phyloP scores from a whole-genome alignment of 2,113 vertebrate genomes.

The Cochlearius cochlearius region DNA sequence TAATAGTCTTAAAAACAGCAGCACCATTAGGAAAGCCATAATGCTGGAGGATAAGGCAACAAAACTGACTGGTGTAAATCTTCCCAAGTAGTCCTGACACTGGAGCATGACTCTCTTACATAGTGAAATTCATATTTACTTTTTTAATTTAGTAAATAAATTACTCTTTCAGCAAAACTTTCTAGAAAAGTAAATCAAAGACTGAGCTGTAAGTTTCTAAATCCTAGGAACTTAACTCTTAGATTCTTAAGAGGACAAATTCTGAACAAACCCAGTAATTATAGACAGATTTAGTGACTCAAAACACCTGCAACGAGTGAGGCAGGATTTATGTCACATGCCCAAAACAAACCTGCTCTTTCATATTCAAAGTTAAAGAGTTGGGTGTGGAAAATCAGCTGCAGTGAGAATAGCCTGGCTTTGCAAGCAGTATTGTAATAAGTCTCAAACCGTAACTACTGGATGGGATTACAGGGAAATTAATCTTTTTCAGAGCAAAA shows the following conservation, averaged over 20 bases:
- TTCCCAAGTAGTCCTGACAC: not conserved
- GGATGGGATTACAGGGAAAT: not conserved
- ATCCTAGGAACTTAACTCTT: not conserved
- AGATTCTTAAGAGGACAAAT: not conserved
- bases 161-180: not conserved
- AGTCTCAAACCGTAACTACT: not conserved
- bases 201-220: not conserved
- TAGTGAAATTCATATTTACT: not conserved
- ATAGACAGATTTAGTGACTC: not conserved
- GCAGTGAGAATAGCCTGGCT: not conserved
- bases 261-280: not conserved
- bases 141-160: not conserved
- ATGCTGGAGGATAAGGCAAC: not conserved
- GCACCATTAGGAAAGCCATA: not conserved
- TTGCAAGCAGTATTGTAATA: not conserved
- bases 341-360: not conserved
- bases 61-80: not conserved
- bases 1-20: not conserved
- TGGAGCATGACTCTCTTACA: not conserved
- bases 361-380: not conserved
- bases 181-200: not conserved
- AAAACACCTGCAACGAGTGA: not conserved
- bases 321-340: not conserved
- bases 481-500: not conserved
- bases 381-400: not conserved